Base-by-base conservation (phyloP, 1,140 invertebrate species). In the Dysdera silvatica region DNA sequence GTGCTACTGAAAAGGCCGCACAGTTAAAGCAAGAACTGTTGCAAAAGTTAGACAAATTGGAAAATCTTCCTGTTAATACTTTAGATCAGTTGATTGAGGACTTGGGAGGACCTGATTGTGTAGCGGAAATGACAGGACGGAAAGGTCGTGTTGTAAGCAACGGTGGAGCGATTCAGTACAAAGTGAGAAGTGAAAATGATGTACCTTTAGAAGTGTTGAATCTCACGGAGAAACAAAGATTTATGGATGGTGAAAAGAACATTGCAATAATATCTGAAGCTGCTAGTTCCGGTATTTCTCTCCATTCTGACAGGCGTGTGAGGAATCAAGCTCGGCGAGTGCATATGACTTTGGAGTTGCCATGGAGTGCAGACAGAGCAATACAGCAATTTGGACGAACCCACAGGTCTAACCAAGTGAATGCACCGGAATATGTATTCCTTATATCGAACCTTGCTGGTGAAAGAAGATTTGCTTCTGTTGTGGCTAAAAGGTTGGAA, bases 191-290 rank as follows among this genome's bases (percentile, higher is more conserved):
- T 5, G 95, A 98, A 75, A 82, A 83, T 1, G 95, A 99, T 77
- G 91, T 95, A 24, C 89, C 95, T 5, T 79, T 99, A n/a, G 97
- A 99, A 80, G 93, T 91, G 3, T 80, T 99, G 10, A 99, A 99
- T 79, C 80, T 98, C n/a, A 91, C 89, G 66, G 85, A 87, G 71
- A 86, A 85, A 69, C 80, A 87, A 68, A 79, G 87, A 67, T 99
- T 99, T 76, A 99, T 99, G 96, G 87, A 95, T 74, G 96, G 95
- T 0, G 89, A 96, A 74, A 99, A 99, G 54, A 56, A 90, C 66
- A 90, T 99, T 37, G 96, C 97, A 24, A 98, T 99, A 63, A 99
- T 99, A 63, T 99, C 95, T 0, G 97, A 99, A 80, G 96, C 97
- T 0, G 97, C 97, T 2, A 96, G 91, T 69, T 95, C 91, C 65